These are phyloP conservation scores for Myanophis thanlyinensis DNA, from an alignment of 2,113 vertebrate genomes.

Conservation along the genomic window DNA sequence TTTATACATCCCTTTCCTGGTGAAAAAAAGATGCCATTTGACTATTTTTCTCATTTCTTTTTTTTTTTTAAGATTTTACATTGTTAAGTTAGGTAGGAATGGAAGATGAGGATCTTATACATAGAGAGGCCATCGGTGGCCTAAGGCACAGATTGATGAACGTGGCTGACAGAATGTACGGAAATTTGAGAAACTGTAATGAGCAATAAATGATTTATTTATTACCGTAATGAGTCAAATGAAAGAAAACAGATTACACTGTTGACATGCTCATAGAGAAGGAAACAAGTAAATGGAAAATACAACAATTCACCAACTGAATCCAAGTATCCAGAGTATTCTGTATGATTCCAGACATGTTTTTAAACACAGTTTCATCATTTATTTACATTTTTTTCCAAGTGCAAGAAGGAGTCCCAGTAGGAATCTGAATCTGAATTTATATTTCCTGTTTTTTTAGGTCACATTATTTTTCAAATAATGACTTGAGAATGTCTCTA, in stretches of 20 bases:
- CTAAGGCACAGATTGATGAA: background rate
- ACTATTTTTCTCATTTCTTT: background rate
- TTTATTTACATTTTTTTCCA: background rate
- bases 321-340: background rate
- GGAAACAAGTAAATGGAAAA: slow-evolving; percentile 1
- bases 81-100: background rate
- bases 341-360: background rate
- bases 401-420: background rate
- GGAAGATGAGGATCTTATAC: background rate
- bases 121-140: background rate
- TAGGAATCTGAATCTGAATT: background rate
- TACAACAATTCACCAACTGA: background rate
- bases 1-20: background rate
- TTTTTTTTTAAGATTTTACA: too few species aligned
- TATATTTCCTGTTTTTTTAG: background rate
- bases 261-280: background rate
- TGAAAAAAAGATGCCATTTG: background rate
- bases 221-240: background rate
- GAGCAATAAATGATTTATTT: background rate
- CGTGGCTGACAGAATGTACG: background rate
- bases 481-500: background rate
- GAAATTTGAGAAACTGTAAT: background rate
- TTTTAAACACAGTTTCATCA: background rate
- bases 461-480: background rate
- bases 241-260: background rate